Evolutionary conservation across 2,888 invertebrate species (phyloP), one percentile per base, ranked within the genome.

Genomic region (Mechanitis messenoides): DNA sequence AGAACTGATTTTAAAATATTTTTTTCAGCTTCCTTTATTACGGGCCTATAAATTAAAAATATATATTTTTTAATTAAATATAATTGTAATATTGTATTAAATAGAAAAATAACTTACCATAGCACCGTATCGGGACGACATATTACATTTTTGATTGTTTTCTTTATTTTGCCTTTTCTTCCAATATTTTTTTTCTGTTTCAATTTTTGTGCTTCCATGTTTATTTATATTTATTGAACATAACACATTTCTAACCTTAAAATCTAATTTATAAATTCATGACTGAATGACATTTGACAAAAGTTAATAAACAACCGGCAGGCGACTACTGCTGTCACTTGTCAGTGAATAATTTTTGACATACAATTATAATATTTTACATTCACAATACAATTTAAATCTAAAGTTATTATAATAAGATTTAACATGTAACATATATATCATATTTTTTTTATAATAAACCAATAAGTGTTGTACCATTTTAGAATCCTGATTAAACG

Each of bases 121-220:
- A 78, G 75, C 47, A 79, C 59, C 33, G 81, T 76, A 68, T 87
- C 87, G 2, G 88, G 85, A n/a, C 87, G 77, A 67, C 86, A 85
- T 53, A 90, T 66, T 31, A 88, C 77, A 72, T 89, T 89, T 79
- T 85, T 87, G 11, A 90, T 79, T 28, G 83, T 86, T 78, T 84
- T 88, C 72, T 87, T 86, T 11, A 90, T 66, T 75, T 89, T 87
- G n/a, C 83, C 81, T 71, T 86, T 90, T 59, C 72, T 82, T 2
- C 84, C 75, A 28, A 74, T 70, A 54, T 67, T 72, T 73, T 84
- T 86, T 66, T 83, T 87, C 61, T 76, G 82, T 68, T 73, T 77
- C 60, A 85, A 72, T 42, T 79, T 82, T 54, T 74, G 67, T 45
- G 84, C 85, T 71, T 80, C 79, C 79, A 82, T 83, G 46, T 45